Conservation (phyloP, 2,888 invertebrate species). For the Aproaerema taeniolella region DNA sequence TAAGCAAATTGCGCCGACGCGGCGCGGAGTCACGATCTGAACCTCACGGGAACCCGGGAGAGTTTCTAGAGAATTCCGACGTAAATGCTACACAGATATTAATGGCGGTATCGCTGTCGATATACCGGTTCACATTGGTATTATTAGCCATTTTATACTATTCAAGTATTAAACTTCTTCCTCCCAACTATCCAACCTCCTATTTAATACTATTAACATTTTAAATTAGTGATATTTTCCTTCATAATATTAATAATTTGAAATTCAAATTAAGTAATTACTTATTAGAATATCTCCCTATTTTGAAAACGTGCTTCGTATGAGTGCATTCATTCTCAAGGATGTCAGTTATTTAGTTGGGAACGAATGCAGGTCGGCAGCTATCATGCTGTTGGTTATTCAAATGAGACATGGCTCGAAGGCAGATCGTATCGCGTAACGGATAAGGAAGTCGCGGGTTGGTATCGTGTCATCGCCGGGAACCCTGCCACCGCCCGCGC, state of each 20-base stretch:
- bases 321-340: slow-evolving; percentile 35
- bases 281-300: slow-evolving; percentile 28
- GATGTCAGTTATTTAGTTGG: slow-evolving; percentile 43
- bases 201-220: slow-evolving; percentile 10
- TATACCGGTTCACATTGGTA: slow-evolving; percentile 32
- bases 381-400: slow-evolving; percentile 46
- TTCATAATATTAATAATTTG: slow-evolving; percentile 20
- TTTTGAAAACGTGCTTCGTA: slow-evolving; percentile 25
- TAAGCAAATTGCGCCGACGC: slow-evolving; percentile 75
- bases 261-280: slow-evolving; percentile 26
- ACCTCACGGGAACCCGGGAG: slow-evolving; percentile 70
- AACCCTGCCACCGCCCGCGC: slow-evolving; percentile 33
- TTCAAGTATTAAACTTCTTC: slow-evolving; percentile 3
- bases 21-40: slow-evolving; percentile 74
- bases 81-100: slow-evolving; percentile 70
- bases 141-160: slow-evolving; percentile 11
- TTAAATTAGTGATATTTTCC: too few relatives aligned
- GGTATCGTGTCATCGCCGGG: slow-evolving; percentile 53
- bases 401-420: slow-evolving; percentile 59
- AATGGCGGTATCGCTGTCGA: slow-evolving; percentile 55
- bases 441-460: slow-evolving; percentile 61
- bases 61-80: slow-evolving; percentile 71
- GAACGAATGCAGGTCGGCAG: slow-evolving; percentile 47
- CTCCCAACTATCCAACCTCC: slow-evolving; percentile 25
- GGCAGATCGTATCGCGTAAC: slow-evolving; percentile 58